Percentiles rank a stretch among this genome's conserved stretches.
Evolutionary conservation across 2,888 invertebrate genomes (phyloP).

Genomic region (Dryobotodes eremita): DNA sequence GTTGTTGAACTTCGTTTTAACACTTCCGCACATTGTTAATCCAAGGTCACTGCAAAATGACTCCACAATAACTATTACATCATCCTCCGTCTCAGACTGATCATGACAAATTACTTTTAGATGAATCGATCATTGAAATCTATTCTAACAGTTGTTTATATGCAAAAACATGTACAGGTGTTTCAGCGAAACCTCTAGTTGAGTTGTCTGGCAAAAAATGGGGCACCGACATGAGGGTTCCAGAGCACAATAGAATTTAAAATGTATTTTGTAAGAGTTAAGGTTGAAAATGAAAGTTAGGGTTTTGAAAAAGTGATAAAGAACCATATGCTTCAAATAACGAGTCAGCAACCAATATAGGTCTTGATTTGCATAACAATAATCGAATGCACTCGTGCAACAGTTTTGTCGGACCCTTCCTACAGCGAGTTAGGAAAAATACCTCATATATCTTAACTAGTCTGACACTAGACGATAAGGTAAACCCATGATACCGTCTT

Average conservation of each 20-base stretch:
- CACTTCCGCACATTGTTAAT: conserved; percentile 61
- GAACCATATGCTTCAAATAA: conserved; percentile 25
- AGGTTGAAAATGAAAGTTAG: conserved; percentile 27
- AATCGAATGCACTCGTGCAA: conserved; percentile 8
- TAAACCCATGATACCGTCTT: conserved; percentile 41
- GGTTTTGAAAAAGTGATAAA: not conserved
- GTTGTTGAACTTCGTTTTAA: conserved; percentile 40
- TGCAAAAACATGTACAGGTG: conserved; percentile 60
- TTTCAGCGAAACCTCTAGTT: conserved; percentile 39
- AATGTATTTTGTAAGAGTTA: conserved; percentile 29
- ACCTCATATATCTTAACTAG: conserved; percentile 28
- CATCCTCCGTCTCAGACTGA: conserved; percentile 39
- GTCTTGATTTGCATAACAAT: conserved; percentile 18
- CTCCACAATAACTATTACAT: conserved; percentile 56
- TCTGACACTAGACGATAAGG: conserved; percentile 40
- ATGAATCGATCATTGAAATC: conserved; percentile 53
- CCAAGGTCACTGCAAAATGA: conserved; percentile 62
- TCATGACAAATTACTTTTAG: conserved; percentile 61
- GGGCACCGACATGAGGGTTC: conserved; percentile 33
- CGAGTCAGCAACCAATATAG: conserved; percentile 17
- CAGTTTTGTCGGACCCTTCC: not conserved
- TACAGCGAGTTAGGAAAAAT: conserved; percentile 1
- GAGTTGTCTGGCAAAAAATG: conserved; percentile 54
- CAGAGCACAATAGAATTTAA: conserved; percentile 20
- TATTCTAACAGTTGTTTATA: conserved; percentile 57